phyloP scores from a whole-genome alignment of 1,140 invertebrate species.

The Elymnias hypermnestra region DNA sequence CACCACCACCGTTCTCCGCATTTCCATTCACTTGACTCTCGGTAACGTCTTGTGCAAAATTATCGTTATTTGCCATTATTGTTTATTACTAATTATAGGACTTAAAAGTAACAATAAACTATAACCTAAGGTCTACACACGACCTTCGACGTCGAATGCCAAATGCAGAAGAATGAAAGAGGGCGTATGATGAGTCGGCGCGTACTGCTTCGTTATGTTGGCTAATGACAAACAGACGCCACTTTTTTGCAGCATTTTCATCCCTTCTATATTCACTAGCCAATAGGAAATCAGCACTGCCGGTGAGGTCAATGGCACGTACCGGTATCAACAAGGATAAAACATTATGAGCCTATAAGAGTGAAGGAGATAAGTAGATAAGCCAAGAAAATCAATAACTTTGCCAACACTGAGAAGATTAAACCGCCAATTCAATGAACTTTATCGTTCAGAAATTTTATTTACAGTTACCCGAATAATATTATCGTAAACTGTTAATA shows the following conservation, averaged over 20 bases:
- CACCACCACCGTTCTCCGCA: slow-evolving; percentile 78
- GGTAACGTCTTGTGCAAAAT: slow-evolving; percentile 83
- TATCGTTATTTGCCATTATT: slow-evolving; percentile 77
- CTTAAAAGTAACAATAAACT: slow-evolving; percentile 67
- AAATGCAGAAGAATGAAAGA: slow-evolving; percentile 70
- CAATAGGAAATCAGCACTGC: slow-evolving; percentile 37
- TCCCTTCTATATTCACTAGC: slow-evolving; percentile 48
- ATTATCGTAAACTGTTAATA: too few relatives aligned
- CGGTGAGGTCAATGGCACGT: slow-evolving; percentile 56
- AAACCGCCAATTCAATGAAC: slow-evolving; percentile 26
- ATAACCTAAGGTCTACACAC: slow-evolving; percentile 65
- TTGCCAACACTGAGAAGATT: slow-evolving; percentile 41
- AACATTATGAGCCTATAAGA: slow-evolving; percentile 4
- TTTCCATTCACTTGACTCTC: slow-evolving; percentile 78
- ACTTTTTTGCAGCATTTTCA: slow-evolving; percentile 48
- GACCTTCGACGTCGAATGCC: slow-evolving; percentile 71
- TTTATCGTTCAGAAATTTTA: slow-evolving; percentile 9
- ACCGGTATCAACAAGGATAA: slow-evolving; percentile 33
- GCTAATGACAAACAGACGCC: slow-evolving; percentile 44
- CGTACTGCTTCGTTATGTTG: slow-evolving; percentile 57
- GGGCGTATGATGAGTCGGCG: slow-evolving; percentile 63
- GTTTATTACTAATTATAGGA: slow-evolving; percentile 63
- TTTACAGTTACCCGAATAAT: too few relatives aligned
- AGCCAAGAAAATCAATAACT: slow-evolving; percentile 46
- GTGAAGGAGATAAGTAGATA: slow-evolving; percentile 31